Percentiles rank a stretch among this genome's conserved stretches.
These are phyloP conservation scores for Vanessa cardui DNA, from an alignment of 2,888 invertebrate genomes.

Conservation along the genomic window DNA sequence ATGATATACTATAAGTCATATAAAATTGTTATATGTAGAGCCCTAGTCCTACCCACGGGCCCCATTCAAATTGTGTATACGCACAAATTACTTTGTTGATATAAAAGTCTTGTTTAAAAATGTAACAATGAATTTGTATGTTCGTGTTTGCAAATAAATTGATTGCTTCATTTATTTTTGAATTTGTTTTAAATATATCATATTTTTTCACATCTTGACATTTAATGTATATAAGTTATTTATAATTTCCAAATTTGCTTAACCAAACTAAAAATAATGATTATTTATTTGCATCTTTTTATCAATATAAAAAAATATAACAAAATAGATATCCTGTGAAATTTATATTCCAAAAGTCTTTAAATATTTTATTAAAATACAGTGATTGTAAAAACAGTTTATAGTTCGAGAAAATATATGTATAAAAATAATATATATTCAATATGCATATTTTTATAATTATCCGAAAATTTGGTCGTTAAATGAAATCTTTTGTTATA, in stretches of 20 bases:
- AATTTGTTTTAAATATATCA: neutral
- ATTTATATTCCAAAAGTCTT: neutral
- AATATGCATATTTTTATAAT: neutral
- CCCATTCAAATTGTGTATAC: neutral
- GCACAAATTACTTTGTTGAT: neutral
- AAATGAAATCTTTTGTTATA: neutral
- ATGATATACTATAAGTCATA: too few relatives aligned
- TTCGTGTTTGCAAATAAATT: slow-evolving; percentile 6
- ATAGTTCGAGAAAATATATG: too few relatives aligned
- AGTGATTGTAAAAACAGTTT: too few relatives aligned
- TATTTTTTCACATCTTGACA: neutral
- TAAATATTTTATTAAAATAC: neutral
- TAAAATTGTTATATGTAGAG: neutral
- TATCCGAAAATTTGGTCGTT: neutral
- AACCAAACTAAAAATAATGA: neutral
- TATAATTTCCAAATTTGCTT: slow-evolving; percentile 1
- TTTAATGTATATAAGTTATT: neutral
- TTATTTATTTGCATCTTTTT: neutral
- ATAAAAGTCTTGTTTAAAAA: neutral
- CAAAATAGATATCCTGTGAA: too few relatives aligned
- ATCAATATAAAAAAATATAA: too few relatives aligned
- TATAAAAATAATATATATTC: too few relatives aligned
- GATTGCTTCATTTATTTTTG: slow-evolving; percentile 4
- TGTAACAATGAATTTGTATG: neutral
- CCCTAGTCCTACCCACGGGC: neutral